Conservation (phyloP, 2,888 invertebrate genomes). For the Desoria tigrina region DNA sequence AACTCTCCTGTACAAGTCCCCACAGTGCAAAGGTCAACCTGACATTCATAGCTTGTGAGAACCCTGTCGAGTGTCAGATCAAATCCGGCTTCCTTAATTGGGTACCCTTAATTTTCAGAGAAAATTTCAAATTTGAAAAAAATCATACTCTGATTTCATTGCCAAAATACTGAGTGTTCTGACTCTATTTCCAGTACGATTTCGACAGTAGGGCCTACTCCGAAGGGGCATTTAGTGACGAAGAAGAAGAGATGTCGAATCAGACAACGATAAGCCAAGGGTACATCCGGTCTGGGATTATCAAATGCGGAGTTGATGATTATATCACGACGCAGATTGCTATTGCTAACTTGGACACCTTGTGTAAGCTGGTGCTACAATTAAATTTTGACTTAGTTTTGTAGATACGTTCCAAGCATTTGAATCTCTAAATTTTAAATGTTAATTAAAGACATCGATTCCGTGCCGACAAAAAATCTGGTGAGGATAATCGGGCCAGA, state of each 20-base stretch:
- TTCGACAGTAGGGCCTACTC: constrained; percentile 38
- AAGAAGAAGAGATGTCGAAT: constrained; percentile 34
- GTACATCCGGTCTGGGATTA: constrained; percentile 38
- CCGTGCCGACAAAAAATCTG: constrained; percentile 33
- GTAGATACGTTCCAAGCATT: background rate
- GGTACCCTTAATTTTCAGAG: constrained; percentile 19
- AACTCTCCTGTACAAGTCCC: constrained; percentile 41
- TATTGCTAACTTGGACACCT: constrained; percentile 41
- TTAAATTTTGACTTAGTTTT: background rate
- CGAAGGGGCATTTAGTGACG: constrained; percentile 42
- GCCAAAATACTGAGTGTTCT: too few relatives aligned
- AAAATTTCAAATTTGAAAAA: background rate
- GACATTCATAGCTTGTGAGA: constrained; percentile 44
- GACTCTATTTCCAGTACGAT: constrained; percentile 26
- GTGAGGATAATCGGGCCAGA: constrained; percentile 44
- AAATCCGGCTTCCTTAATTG: constrained; percentile 36
- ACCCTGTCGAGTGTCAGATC: constrained; percentile 46
- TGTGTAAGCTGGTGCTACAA: constrained; percentile 25
- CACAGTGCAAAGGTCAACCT: constrained; percentile 38
- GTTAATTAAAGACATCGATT: constrained; percentile 34
- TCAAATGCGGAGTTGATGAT: constrained; percentile 41
- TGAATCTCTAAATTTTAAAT: background rate
- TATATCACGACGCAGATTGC: constrained; percentile 40
- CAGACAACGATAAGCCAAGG: constrained; percentile 41
- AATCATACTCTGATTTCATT: too few relatives aligned